Base-by-base conservation (phyloP, 2,888 invertebrate species). In the Apantesis nais region DNA sequence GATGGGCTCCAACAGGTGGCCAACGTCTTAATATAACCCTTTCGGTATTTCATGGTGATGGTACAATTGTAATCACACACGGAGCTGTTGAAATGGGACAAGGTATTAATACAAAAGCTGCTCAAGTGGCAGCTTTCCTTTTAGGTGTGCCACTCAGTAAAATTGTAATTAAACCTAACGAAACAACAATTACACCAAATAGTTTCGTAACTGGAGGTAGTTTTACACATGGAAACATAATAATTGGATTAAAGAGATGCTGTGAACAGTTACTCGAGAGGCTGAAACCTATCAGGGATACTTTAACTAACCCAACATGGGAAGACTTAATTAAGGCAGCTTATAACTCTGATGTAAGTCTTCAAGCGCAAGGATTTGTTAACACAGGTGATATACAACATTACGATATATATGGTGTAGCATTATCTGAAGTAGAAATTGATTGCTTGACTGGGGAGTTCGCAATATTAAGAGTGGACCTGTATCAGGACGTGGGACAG, bases 11-110 rank as follows among this genome's bases (percentile, higher is more conserved):
- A 29, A 16, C 19, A 0, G 58, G 65, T 11, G 52, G 64, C 11
- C 71, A 70, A 65, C 66, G 75, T 11, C 67, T 74, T 31, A 77
- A 79, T 31, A 74, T 82, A 0, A 85, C 79, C 61, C 2, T 85
- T 0, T 71, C 78, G 16, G 75, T 83, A 3, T 85, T 70, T 63
- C 82, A 84, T 52, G 93, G 95, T 1, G 97, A 97, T 87, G 97
- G 97, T 0, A 95, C 96, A 0, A 97, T 98, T 0, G 94, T 96
- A 1, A 94, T 98, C 19, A 92, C 96, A 0, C 97, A 97, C 77
- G 97, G 97, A 19, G 97, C 97, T 9, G 92, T 97, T 39, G 97
- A 97, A 93, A 96, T 97, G 89, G 98, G 98, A 0, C 98, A 98
- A 92, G 98, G 98, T 11, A 95, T 97, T 58, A 93, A 97, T 78